These are phyloP conservation scores for Lumbricus terrestris DNA, from an alignment of 2,888 invertebrate genomes.

Conservation along the genomic window DNA sequence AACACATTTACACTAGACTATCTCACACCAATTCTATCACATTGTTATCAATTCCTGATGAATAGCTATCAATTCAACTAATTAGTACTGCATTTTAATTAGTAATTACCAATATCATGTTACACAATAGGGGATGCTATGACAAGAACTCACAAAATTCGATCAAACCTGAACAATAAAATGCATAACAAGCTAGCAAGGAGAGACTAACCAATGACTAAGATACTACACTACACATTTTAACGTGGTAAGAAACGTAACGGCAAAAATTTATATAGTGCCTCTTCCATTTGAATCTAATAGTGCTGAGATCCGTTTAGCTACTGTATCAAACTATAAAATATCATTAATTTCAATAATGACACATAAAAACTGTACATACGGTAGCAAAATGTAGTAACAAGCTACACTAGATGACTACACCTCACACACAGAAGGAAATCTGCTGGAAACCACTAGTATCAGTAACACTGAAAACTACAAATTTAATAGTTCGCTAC, in stretches of 20 bases:
- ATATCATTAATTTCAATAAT: neutral
- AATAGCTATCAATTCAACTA: neutral
- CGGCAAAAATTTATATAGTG: neutral
- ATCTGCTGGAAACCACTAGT: neutral
- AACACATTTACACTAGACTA: too few relatives aligned
- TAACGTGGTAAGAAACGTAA: neutral
- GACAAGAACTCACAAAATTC: neutral
- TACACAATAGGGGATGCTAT: too few relatives aligned
- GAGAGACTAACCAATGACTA: neutral
- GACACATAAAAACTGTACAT: neutral
- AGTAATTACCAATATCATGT: neutral
- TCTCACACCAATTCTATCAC: too few relatives aligned
- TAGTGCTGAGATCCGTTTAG: neutral
- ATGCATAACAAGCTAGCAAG: neutral
- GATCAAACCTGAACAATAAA: neutral
- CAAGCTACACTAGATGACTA: neutral
- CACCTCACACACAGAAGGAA: neutral
- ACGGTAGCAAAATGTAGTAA: neutral
- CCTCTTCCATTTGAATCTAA: neutral
- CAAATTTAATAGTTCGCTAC: neutral
- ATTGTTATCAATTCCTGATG: neutral
- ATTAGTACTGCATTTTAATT: neutral
- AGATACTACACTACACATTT: neutral
- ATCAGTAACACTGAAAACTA: neutral
- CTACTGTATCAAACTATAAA: neutral